Percentiles rank a stretch among this genome's conserved stretches.
phyloP scores from a whole-genome alignment of 2,113 vertebrate species.

The Sorex araneus region DNA sequence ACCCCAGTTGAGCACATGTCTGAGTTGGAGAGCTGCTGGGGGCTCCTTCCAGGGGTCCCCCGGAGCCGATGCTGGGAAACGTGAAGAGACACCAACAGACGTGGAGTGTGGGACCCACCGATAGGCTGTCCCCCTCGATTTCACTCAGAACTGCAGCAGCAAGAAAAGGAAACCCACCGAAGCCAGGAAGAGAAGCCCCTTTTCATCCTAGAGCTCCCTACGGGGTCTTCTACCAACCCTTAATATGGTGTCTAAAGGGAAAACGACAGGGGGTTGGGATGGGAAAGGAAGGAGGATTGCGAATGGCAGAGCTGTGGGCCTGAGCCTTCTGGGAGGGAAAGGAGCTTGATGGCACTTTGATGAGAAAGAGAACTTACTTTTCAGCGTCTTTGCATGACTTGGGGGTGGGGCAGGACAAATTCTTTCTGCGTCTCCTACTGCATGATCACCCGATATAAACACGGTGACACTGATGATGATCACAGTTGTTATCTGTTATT shows the following conservation, averaged over 20 bases:
- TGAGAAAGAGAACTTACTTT: background rate
- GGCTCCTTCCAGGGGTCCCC: too few relatives aligned
- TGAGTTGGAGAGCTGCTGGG: background rate
- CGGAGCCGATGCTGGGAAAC: background rate
- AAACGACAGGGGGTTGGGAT: background rate
- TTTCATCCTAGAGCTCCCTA: background rate
- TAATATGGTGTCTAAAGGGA: background rate
- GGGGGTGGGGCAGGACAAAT: background rate
- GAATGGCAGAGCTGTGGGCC: background rate
- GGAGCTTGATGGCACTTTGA: background rate
- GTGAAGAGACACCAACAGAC: background rate
- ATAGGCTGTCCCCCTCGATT: too few relatives aligned
- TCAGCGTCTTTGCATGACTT: conserved; percentile 8
- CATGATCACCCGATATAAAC: background rate
- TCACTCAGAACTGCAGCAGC: background rate
- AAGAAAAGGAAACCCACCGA: background rate
- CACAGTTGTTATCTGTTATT: too few relatives aligned
- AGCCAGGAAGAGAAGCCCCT: background rate
- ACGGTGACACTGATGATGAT: background rate
- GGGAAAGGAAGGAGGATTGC: background rate
- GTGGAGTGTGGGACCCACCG: too few relatives aligned
- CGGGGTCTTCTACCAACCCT: conserved; percentile 8
- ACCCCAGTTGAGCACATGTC: background rate
- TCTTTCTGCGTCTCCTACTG: background rate
- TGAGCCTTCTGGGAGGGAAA: background rate